Evolutionary conservation across 2,113 vertebrate species (phyloP).

Genomic region (Eclectus roratus): DNA sequence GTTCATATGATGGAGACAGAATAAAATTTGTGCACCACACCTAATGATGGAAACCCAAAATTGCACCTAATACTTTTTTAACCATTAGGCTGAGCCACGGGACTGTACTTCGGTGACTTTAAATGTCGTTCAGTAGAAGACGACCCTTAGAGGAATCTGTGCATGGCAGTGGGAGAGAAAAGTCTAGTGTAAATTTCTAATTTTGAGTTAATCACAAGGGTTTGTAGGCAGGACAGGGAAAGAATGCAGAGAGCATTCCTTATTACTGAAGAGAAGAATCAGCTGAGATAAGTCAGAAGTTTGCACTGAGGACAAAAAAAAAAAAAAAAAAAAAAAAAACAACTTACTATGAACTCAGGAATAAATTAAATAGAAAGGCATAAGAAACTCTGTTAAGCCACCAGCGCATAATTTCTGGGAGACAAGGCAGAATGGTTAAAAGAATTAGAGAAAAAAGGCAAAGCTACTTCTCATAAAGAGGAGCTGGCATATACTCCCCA

Average conservation of each 20-base stretch:
- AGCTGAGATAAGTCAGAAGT: background rate
- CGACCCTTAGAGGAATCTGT: background rate
- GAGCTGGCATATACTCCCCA: background rate
- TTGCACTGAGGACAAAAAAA: background rate
- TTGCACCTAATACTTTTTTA: conserved; percentile 6
- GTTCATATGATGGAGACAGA: background rate
- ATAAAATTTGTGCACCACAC: background rate
- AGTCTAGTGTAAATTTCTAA: background rate
- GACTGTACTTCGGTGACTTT: background rate
- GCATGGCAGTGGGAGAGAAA: background rate
- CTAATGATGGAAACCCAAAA: background rate
- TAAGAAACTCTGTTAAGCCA: background rate
- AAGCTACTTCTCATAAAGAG: background rate
- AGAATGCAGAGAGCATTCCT: background rate
- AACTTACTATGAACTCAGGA: background rate
- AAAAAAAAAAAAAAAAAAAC: background rate
- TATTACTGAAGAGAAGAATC: background rate
- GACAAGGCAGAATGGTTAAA: background rate
- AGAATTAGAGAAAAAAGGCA: background rate
- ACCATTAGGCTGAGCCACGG: background rate
- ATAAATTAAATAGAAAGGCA: background rate
- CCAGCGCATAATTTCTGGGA: background rate
- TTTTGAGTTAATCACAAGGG: background rate
- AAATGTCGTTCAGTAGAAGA: background rate
- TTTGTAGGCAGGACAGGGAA: background rate